Evolutionary conservation across 2,888 invertebrate species (phyloP), one percentile per base, ranked within the genome.

Genomic region (Pollenia angustigena): DNA sequence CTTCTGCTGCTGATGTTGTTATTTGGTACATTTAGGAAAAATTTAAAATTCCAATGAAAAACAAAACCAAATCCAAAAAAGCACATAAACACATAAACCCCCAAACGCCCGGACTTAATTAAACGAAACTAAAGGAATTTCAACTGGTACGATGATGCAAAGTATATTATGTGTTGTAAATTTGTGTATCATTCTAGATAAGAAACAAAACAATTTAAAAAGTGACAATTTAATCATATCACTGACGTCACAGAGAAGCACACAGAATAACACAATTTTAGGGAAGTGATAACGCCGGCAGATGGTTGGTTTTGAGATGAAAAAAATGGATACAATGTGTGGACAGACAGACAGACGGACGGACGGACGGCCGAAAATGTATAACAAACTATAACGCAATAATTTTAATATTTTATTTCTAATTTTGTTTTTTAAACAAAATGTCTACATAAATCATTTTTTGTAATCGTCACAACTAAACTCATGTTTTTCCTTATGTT

Each of bases 211-310:
- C 32, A 14, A 52, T 69, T 76, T 42, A 8, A 62, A 80, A 60
- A 76, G 80, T 81, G 80, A 84, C 86, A 86, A 76, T 76, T 74
- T 84, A 74, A 87, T 84, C 84, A 81, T 46, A 80, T 68, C 14
- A 58, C 76, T 81, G 84, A 81, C 68, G 76, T 87, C 76, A 87
- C 82, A 58, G 10, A 48, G 11, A 64, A 52, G 44, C 32, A 71
- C 16, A 52, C 40, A 68, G 48, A 64, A 44, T 18, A 16, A 16
- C 42, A 42, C 23, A 68, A n/a, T 40, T 52, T 74, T 4, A 74
- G 18, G 16, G n/a, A 44, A 71, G 52, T 68, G 79, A 84, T 84
- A 79, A 79, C 32, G 64, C 46, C 9, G 48, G n/a, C 71, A 78
- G 71, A 64, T 71, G 71, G 4, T 4, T 72, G 44, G 16, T 52